Percentiles rank a stretch among this genome's conserved stretches.
Evolutionary conservation across 1,140 invertebrate species (phyloP).

Genomic region (Drosophila busckii): DNA sequence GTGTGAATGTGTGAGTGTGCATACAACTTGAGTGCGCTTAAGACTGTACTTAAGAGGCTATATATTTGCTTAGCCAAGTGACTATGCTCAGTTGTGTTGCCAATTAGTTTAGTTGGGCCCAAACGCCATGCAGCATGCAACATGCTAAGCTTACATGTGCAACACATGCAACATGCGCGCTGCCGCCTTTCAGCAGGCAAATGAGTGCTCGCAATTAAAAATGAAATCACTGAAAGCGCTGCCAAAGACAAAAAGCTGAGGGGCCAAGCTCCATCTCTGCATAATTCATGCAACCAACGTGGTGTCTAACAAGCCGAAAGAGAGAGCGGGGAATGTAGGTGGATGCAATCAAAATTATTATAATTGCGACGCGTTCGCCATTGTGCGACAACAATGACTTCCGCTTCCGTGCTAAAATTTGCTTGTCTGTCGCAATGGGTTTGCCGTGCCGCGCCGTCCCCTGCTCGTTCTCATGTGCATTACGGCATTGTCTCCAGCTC

Average conservation of each 20-base stretch:
- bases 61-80: too few relatives aligned
- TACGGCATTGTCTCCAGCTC: conserved; percentile 62
- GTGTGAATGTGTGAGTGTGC: too few relatives aligned
- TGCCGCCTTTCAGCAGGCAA: too few relatives aligned
- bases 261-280: too few relatives aligned
- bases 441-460: conserved; percentile 18
- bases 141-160: too few relatives aligned
- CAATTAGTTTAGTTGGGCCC: conserved; percentile 39
- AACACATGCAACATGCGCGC: too few relatives aligned
- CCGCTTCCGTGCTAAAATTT: conserved; percentile 75
- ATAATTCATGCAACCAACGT: conserved; percentile 57
- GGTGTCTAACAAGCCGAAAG: conserved; percentile 11
- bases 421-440: conserved; percentile 29
- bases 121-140: too few relatives aligned
- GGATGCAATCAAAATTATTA: conserved; percentile 76
- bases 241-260: conserved; percentile 34
- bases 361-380: conserved; percentile 76
- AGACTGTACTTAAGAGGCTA: too few relatives aligned
- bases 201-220: conserved; percentile 60
- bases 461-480: conserved; percentile 19
- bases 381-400: conserved; percentile 78
- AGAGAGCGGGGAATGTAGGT: conserved; percentile 3
- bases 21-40: too few relatives aligned
- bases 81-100: conserved; percentile 49
- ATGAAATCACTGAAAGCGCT: conserved; percentile 37